phyloP scores from a whole-genome alignment of 2,797 vertebrate species.

The Discoglossus pictus region DNA sequence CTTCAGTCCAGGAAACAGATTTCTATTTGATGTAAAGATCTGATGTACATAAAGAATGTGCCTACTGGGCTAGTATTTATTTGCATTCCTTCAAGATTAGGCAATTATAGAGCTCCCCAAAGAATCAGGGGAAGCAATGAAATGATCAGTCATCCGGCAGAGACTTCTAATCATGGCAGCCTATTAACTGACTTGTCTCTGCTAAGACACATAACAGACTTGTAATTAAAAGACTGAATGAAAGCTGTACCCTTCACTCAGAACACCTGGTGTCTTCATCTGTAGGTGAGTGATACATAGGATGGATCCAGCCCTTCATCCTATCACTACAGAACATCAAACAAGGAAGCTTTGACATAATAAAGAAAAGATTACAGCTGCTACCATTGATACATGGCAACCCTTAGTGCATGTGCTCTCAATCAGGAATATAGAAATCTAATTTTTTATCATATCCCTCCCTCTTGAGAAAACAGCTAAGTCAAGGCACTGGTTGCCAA shows the following conservation, averaged over 20 bases:
- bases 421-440: too few species aligned
- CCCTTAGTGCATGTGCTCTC: too few species aligned
- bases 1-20: neutral
- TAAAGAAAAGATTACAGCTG: too few species aligned
- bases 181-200: constrained; percentile 1
- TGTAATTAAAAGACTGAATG: constrained; percentile 13
- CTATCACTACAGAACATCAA: too few species aligned
- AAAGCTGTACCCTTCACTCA: neutral
- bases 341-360: too few species aligned
- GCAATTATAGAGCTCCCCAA: constrained; percentile 33
- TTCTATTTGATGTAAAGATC: neutral
- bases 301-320: neutral
- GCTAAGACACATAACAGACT: constrained; percentile 8
- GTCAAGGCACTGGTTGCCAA: too few species aligned
- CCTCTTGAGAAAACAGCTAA: too few species aligned
- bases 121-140: neutral
- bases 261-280: constrained; percentile 13
- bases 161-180: constrained; percentile 15
- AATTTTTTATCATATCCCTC: too few species aligned
- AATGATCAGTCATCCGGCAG: constrained; percentile 5
- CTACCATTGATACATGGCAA: too few species aligned
- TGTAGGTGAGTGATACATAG: too few species aligned
- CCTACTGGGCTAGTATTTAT: constrained; percentile 15
- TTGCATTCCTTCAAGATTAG: constrained; percentile 29
- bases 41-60: constrained; percentile 6